Conservation (phyloP, 1,140 invertebrate genomes). For the Rhopalosiphum padi region DNA sequence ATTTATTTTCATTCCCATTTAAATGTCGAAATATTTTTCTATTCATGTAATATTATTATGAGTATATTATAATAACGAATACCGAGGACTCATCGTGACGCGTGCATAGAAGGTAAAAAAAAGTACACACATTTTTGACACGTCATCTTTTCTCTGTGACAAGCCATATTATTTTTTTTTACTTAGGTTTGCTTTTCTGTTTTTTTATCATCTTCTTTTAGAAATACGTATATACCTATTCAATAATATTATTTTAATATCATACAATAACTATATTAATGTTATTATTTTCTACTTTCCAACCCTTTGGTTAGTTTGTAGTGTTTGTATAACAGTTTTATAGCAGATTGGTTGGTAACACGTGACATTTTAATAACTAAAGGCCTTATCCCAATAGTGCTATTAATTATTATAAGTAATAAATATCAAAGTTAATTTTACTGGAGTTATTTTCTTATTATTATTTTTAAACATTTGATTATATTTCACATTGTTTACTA, state of each 20-base stretch:
- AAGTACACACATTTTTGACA: constrained; percentile 14
- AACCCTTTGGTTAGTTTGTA: neutral
- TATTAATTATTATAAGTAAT: too few species aligned
- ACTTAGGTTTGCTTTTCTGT: neutral
- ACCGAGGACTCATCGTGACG: constrained; percentile 45
- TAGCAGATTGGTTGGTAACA: neutral
- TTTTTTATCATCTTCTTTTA: neutral
- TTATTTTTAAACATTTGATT: neutral
- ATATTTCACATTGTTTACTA: neutral
- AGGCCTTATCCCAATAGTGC: neutral
- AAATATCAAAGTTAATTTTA: too few species aligned
- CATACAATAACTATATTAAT: neutral
- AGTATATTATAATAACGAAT: constrained; percentile 46
- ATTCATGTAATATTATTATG: constrained; percentile 36
- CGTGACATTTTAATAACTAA: neutral
- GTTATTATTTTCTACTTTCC: neutral
- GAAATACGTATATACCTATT: neutral
- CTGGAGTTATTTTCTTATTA: too few species aligned
- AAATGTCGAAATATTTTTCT: constrained; percentile 51
- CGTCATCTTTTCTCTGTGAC: constrained; percentile 22
- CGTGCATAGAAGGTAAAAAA: constrained; percentile 18
- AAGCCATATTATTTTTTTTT: neutral
- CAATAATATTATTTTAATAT: constrained; percentile 1
- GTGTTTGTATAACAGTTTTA: neutral
- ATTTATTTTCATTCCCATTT: constrained; percentile 45